Evolutionary conservation across 1,140 invertebrate species (phyloP).

Genomic region (Brachionus asplanchnoidis): DNA sequence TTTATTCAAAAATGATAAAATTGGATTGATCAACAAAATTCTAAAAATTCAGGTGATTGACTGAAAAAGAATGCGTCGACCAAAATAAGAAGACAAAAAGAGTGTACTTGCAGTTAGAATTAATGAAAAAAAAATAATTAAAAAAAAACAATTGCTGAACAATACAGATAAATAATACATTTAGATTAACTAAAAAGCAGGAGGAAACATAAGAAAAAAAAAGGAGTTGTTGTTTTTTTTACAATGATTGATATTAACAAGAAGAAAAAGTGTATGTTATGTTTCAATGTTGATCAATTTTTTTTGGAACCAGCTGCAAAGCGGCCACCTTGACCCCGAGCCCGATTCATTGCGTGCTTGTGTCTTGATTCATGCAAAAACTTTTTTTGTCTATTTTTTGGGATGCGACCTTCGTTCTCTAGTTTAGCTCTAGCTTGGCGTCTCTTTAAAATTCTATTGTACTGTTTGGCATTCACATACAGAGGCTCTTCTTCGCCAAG

Average conservation of each 20-base stretch:
- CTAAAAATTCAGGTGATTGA: neutral
- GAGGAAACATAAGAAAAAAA: neutral
- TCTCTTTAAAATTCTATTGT: slow-evolving; percentile 56
- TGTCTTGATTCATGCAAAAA: slow-evolving; percentile 97
- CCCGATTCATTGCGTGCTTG: slow-evolving; percentile 92
- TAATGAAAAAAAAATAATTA: neutral
- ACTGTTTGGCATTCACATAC: slow-evolving; percentile 96
- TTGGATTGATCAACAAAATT: neutral
- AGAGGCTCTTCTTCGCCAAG: slow-evolving; percentile 64
- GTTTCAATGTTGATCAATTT: neutral
- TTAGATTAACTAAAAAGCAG: neutral
- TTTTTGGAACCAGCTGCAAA: slow-evolving; percentile 60
- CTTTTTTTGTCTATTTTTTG: slow-evolving; percentile 86
- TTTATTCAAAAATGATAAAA: neutral
- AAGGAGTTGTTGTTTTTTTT: neutral
- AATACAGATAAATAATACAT: neutral
- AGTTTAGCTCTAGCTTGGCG: slow-evolving; percentile 55
- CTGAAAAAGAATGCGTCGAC: neutral
- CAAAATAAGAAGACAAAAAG: neutral
- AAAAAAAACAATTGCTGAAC: neutral
- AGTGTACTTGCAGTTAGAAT: neutral
- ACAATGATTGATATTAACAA: neutral
- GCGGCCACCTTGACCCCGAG: slow-evolving; percentile 88
- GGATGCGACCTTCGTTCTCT: slow-evolving; percentile 72
- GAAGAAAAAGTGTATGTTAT: neutral